Percentiles rank a stretch among this genome's conserved stretches.
phyloP scores from a whole-genome alignment of 2,797 vertebrate genomes.

The Lacerta agilis region DNA sequence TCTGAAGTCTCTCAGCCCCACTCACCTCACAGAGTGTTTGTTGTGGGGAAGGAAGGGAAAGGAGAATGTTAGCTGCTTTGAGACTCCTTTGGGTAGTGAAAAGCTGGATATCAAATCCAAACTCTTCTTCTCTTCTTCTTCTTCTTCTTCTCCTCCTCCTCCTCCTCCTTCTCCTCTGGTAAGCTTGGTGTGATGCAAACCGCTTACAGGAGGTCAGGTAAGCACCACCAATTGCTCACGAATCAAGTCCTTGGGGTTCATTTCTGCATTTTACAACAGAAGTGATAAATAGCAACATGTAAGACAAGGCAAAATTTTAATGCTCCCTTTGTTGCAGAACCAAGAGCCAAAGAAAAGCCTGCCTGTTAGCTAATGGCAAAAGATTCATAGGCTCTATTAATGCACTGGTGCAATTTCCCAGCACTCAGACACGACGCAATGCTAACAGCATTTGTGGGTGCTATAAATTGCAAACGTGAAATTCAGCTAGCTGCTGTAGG shows the following conservation, averaged over 20 bases:
- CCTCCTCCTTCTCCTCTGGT: too few relatives aligned
- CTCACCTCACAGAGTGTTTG: too few relatives aligned
- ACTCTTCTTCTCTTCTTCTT: too few relatives aligned
- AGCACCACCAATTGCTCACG: too few relatives aligned
- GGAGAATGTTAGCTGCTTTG: too few relatives aligned
- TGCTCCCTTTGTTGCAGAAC: neutral
- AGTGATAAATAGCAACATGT: constrained; percentile 6
- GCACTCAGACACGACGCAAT: constrained; percentile 17
- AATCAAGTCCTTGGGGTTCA: neutral
- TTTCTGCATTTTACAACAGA: constrained; percentile 14
- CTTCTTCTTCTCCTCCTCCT: too few relatives aligned
- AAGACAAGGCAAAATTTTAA: neutral
- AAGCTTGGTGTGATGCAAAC: too few relatives aligned
- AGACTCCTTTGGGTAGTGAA: too few relatives aligned
- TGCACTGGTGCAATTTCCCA: constrained; percentile 6
- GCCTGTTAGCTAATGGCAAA: neutral
- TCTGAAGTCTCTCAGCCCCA: too few relatives aligned
- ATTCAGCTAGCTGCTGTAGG: neutral
- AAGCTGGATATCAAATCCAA: too few relatives aligned
- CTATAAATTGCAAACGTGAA: neutral
- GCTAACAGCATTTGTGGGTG: neutral
- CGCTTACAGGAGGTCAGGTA: too few relatives aligned
- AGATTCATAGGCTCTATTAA: neutral
- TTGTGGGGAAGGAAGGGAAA: too few relatives aligned
- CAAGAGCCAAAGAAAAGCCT: neutral